These are phyloP conservation scores for Takifugu rubripes DNA, from an alignment of 2,797 vertebrate genomes.

Conservation along the genomic window DNA sequence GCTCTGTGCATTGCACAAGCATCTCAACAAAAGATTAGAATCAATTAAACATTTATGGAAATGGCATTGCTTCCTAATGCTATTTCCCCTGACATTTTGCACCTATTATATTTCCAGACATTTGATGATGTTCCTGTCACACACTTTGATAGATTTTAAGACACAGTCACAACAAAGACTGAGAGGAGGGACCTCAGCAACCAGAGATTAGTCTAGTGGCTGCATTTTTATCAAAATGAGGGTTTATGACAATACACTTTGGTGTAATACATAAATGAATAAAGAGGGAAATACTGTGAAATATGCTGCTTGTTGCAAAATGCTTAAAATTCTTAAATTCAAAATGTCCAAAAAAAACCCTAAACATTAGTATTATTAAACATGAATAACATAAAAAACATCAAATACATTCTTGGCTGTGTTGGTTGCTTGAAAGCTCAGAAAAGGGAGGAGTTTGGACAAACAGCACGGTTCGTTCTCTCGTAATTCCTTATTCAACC, in stretches of 20 bases:
- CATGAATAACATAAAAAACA: no score
- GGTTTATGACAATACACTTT: no score
- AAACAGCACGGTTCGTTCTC: slow-evolving; percentile 71
- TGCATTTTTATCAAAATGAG: no score
- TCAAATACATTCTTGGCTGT: slow-evolving; percentile 34
- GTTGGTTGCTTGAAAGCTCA: slow-evolving; percentile 64
- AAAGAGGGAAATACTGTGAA: no score
- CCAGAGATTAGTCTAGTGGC: background rate
- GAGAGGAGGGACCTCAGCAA: slow-evolving; percentile 77
- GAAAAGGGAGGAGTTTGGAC: slow-evolving; percentile 63
- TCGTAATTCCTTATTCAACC: slow-evolving; percentile 80
- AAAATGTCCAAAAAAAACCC: no score
- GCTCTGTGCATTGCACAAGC: slow-evolving; percentile 66
- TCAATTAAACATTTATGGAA: slow-evolving; percentile 96
- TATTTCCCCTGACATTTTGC: slow-evolving; percentile 96
- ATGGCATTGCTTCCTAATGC: slow-evolving; percentile 90
- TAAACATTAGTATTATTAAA: no score
- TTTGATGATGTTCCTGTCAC: slow-evolving; percentile 77
- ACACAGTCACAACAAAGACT: slow-evolving; percentile 84
- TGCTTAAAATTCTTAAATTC: slow-evolving; percentile 20
- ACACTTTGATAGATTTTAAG: slow-evolving; percentile 87
- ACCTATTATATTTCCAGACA: slow-evolving; percentile 91
- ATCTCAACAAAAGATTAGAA: slow-evolving; percentile 89
- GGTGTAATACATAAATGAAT: no score
- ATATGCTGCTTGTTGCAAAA: slow-evolving; percentile 15